Conservation (phyloP, 2,888 invertebrate genomes). For the Drosophila atripex region DNA sequence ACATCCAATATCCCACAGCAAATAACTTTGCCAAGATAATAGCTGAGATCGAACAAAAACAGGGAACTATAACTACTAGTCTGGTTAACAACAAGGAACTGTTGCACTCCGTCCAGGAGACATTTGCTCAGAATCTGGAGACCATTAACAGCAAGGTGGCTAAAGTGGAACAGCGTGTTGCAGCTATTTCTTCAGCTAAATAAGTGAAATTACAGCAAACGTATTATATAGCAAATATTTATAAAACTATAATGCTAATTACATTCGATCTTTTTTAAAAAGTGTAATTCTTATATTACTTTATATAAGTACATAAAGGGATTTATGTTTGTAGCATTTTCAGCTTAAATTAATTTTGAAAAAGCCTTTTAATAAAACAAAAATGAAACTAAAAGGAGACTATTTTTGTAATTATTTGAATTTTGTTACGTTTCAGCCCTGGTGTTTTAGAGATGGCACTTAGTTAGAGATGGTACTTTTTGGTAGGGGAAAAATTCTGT, state of each 20-base stretch:
- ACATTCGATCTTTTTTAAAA: slow-evolving; percentile 36
- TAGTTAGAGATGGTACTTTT: not conserved
- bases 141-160: slow-evolving; percentile 90
- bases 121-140: slow-evolving; percentile 91
- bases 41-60: slow-evolving; percentile 91
- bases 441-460: not conserved
- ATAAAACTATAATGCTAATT: slow-evolving; percentile 33
- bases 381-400: too few species aligned
- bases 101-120: slow-evolving; percentile 91
- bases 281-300: not conserved
- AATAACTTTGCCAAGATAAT: slow-evolving; percentile 94
- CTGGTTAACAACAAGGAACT: slow-evolving; percentile 91
- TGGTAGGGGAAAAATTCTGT: not conserved
- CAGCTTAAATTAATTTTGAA: too few species aligned
- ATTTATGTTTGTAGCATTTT: too few species aligned
- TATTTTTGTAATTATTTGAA: not conserved
- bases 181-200: slow-evolving; percentile 83
- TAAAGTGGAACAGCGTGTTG: slow-evolving; percentile 89
- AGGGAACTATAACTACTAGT: slow-evolving; percentile 88
- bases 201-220: slow-evolving; percentile 35
- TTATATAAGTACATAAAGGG: too few species aligned
- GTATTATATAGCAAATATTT: slow-evolving; percentile 39
- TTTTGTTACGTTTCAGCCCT: not conserved
- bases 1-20: slow-evolving; percentile 86
- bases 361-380: too few species aligned